Base-by-base conservation (phyloP, 2,888 invertebrate species). In the Stegana nigrithorax region DNA sequence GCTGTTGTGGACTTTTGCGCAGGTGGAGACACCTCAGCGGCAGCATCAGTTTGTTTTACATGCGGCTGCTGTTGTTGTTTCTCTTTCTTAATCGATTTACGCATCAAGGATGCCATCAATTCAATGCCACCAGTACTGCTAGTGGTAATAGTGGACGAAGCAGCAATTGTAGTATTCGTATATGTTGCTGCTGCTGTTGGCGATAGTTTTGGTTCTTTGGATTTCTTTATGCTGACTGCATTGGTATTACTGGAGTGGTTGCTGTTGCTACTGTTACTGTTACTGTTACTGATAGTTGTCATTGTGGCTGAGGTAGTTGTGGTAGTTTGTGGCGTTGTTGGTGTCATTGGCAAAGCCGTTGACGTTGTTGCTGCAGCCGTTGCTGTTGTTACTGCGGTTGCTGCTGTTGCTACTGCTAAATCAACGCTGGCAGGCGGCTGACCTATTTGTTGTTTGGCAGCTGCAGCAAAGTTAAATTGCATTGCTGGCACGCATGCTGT, bases 391-490 rank as follows among this genome's bases (percentile, higher is more conserved):
- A 57, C 17, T 42, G 64, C 14, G 36, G 56, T n/a, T 47, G 27
- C 32, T 50, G 23, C n/a, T 56, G 59, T 53, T 67, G 59, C 61
- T 23, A 12, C 60, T 50, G 53, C 8, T 19, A 6, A 6, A 7
- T 60, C 32, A 51, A 14, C 58, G 63, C 44, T 61, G 64, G 32
- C 29, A 60, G 59, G 59, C 42, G 26, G 32, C 39, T 27, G 42
- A n/a, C 10, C 10, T 2, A 51, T 58, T 32, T 57, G 50, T 47
- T 72, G 71, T 60, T 70, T 69, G 19, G 69, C 70, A 57, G 73
- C 71, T 50, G 73, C 70, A 4, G 71, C 70, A 65, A 73, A 72
- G 58, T 70, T 73, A 29, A 67, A 68, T 59, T 56, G 62, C 8
- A 55, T 36, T 56, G 36, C 42, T 55, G 53, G 32, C 36, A 59